Evolutionary conservation across 2,888 invertebrate species (phyloP).

Genomic region (Fragum fragum): DNA sequence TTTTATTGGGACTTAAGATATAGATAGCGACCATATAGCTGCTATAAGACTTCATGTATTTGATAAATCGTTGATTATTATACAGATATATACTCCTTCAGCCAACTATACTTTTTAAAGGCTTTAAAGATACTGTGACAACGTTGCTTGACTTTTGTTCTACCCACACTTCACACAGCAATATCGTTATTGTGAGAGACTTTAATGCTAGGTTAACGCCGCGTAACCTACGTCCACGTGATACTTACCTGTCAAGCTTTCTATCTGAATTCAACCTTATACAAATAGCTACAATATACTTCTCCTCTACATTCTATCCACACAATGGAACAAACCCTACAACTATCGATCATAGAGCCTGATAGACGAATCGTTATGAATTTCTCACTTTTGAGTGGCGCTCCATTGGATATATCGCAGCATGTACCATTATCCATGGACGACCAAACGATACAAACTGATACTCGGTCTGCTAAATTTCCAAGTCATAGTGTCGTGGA

Average conservation of each 20-base stretch:
- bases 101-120: not conserved
- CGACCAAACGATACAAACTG: not conserved
- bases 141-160: not conserved
- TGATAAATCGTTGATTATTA: not conserved
- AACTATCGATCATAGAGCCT: not conserved
- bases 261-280: not conserved
- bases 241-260: not conserved
- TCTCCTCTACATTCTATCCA: constrained; percentile 8
- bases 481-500: not conserved
- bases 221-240: not conserved
- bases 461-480: not conserved
- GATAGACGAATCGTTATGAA: not conserved
- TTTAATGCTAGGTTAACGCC: not conserved
- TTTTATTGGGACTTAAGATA: constrained; percentile 4
- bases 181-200: not conserved
- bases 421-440: not conserved
- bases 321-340: not conserved
- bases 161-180: not conserved
- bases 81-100: not conserved
- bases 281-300: not conserved
- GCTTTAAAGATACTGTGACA: not conserved
- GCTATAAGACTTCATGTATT: not conserved
- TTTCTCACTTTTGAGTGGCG: not conserved
- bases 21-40: constrained; percentile 22
- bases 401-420: constrained; percentile 2